Evolutionary conservation across 1,140 invertebrate genomes (phyloP).

Genomic region (Drosophila santomea): DNA sequence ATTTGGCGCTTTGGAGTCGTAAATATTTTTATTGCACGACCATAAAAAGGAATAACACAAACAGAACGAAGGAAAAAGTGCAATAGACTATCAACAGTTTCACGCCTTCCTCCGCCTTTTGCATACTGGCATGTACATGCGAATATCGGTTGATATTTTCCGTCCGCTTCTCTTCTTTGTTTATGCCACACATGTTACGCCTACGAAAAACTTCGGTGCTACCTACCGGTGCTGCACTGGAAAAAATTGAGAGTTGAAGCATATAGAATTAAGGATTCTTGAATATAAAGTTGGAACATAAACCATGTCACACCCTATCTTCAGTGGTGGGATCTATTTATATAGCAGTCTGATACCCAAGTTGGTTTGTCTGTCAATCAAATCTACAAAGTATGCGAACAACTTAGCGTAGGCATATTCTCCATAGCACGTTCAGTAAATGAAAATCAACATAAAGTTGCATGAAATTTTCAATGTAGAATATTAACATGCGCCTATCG

Average conservation of each 20-base stretch:
- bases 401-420: not conserved
- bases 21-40: constrained; percentile 59
- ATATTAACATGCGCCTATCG: constrained; percentile 21
- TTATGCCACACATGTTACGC: constrained; percentile 65
- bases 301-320: not conserved
- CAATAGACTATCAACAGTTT: constrained; percentile 66
- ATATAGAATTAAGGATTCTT: not conserved
- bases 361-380: constrained; percentile 26
- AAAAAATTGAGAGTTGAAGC: not conserved
- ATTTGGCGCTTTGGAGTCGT: constrained; percentile 60
- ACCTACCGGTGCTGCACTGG: constrained; percentile 13
- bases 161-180: constrained; percentile 49
- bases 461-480: not conserved
- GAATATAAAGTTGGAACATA: not conserved
- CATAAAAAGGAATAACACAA: constrained; percentile 49
- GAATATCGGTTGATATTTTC: constrained; percentile 49
- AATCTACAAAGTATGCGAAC: constrained; percentile 10
- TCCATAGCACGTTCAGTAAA: not conserved
- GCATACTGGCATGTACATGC: not conserved
- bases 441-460: not conserved
- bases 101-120: constrained; percentile 39
- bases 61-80: constrained; percentile 42
- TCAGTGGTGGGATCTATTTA: not conserved
- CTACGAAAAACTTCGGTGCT: constrained; percentile 41
- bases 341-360: not conserved